Base-by-base conservation (phyloP, 2,113 vertebrate genomes). In the Isichthys henryi region DNA sequence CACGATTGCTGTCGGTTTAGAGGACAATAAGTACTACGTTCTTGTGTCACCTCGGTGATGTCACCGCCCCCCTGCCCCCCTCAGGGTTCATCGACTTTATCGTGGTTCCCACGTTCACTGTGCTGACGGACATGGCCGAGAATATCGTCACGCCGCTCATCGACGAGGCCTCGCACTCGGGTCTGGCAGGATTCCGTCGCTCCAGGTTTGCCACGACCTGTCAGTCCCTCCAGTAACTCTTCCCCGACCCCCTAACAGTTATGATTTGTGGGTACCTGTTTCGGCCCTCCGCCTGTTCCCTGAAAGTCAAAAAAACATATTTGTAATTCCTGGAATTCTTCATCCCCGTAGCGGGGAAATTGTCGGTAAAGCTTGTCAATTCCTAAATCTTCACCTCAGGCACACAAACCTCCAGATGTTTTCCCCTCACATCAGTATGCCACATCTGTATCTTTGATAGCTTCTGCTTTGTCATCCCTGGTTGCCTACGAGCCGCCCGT, bases 71-170 rank as follows among this genome's bases (percentile, higher is more conserved):
- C 10, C 19, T 21, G 3, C 35, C 43, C 45, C 45, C 3, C 82
- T 21, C 94, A 99, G 98, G 98, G 90, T 99, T 99, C 93, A 99
- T 99, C 88, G 98, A 99, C 94, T 99, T 98, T 93, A 99, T 99
- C 0, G 98, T 99, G 95, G 97, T 99, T 83, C 98, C 98, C 90
- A 99, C 98, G 48, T 99, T 99, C 94, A 98, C 97, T 87, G 97
- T 99, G 92, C 95, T 99, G 93, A 98, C 97, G 0, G 98, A 99
- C 94, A 99, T 99, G 98, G 97, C 97, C 0, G 98, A 99, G 91
- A 97, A 97, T 88, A 98, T 99, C 89, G 96, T 99, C 94, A 98
- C 96, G 6, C 98, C 98, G 0, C 95, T 99, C 52, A 96, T 98
- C 0, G 97, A 99, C 5, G 98, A 99, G 93, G 96, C 97, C 6